Base-by-base conservation (phyloP, 2,888 invertebrate genomes). In the Saturnia japonica region DNA sequence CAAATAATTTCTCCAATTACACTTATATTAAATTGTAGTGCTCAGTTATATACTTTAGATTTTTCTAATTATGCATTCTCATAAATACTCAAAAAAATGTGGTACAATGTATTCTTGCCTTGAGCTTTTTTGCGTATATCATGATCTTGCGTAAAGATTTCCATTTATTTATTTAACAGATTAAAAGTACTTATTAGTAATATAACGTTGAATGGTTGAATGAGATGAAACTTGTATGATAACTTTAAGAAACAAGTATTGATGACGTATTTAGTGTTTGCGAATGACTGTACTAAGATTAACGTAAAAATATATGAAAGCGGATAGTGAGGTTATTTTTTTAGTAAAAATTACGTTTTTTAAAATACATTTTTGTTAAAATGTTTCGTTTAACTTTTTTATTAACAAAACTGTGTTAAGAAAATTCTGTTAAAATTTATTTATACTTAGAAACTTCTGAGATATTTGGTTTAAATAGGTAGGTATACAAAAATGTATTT, bases 251-350 rank as follows among this genome's bases (percentile, higher is more conserved):
- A 47, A 47, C 19, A 47, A 54, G 54, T 54, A 22, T 54, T 47
- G 19, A 22, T 22, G n/a, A n/a, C 22, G 54, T 54, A 54, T 54
- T 54, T n/a, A 54, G 54, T 54, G 54, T 22, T 54, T 22, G 22
- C 22, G 54, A 1, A 54, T 22, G n/a, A 8, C 9, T 43, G 14
- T 54, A 51, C 12, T 12, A 14, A 14, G 45, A 14, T 47, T 47
- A 47, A 14, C 45, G 16, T 47, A 47, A 70, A 42, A 51, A 78
- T 83, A 87, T 81, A 88, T 91, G 91, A 91, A 91, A 91, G 91
- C 87, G 84, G 82, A 91, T 91, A 91, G 92, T 92, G 92, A 91
- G 91, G 84, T 81, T 80, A 85, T 84, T 79, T 75, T n/a, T 70
- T 68, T 74, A 72, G 72, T 28, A 34, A 28, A 62, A 67, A 73